These are phyloP conservation scores for Chiloscyllium punctatum DNA, from an alignment of 2,797 vertebrate species.

Conservation along the genomic window DNA sequence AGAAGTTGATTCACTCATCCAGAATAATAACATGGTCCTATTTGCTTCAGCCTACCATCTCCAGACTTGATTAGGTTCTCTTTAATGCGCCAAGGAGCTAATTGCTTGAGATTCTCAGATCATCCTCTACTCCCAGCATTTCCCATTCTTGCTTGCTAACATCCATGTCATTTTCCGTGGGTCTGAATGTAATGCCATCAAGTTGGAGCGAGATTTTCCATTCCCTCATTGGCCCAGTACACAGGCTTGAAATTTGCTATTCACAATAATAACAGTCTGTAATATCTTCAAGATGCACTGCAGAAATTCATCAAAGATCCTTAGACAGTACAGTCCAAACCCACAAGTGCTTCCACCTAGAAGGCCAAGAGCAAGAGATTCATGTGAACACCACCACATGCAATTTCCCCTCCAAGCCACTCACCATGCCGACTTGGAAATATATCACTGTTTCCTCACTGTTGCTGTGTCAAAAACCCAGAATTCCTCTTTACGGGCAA, in stretches of 20 bases:
- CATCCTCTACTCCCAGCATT: neutral
- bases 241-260: neutral
- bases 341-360: no score
- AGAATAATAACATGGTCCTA: neutral
- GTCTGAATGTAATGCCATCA: neutral
- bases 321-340: no score
- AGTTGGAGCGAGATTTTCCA: neutral
- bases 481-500: no score
- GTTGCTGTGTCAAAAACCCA: no score
- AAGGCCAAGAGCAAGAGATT: no score
- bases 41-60: neutral
- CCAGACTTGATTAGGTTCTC: neutral
- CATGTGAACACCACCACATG: no score
- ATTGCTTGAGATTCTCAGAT: neutral
- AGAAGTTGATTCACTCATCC: neutral
- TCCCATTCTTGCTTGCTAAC: neutral
- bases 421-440: no score
- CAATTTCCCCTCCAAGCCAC: no score
- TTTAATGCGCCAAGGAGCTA: neutral
- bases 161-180: neutral
- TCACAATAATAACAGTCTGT: neutral
- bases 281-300: neutral
- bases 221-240: neutral
- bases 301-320: no score
- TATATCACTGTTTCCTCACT: no score